phyloP scores from a whole-genome alignment of 2,113 vertebrate species.

The Takifugu bimaculatus region DNA sequence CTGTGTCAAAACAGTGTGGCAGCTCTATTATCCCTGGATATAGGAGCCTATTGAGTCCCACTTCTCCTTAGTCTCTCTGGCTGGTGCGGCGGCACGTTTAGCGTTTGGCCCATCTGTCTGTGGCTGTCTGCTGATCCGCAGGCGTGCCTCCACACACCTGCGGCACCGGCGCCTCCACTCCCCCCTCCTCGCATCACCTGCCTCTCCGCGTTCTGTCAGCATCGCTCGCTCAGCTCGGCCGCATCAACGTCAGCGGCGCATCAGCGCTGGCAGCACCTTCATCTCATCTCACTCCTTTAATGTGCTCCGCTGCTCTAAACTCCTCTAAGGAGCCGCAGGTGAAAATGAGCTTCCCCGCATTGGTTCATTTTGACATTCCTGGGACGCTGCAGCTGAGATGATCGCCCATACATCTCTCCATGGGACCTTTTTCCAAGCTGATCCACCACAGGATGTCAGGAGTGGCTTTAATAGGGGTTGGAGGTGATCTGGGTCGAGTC shows the following conservation, averaged over 20 bases:
- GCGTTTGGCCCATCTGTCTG: constrained; percentile 27
- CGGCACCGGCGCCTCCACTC: constrained; percentile 24
- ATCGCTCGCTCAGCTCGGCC: constrained; percentile 27
- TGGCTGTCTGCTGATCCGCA: constrained; percentile 32
- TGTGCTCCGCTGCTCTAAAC: constrained; percentile 38
- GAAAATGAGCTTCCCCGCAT: constrained; percentile 33
- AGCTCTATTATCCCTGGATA: constrained; percentile 71
- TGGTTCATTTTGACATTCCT: constrained; percentile 53
- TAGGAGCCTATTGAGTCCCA: constrained; percentile 33
- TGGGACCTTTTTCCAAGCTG: neutral
- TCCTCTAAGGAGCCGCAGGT: constrained; percentile 22
- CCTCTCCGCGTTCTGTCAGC: constrained; percentile 32
- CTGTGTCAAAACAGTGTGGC: constrained; percentile 71
- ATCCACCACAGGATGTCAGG: constrained; percentile 9
- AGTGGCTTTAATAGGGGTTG: neutral
- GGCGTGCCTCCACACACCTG: constrained; percentile 18
- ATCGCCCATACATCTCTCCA: constrained; percentile 24
- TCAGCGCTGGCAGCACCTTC: constrained; percentile 55
- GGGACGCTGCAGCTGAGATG: constrained; percentile 29
- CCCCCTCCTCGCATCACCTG: constrained; percentile 27
- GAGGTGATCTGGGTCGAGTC: neutral
- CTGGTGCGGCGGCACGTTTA: neutral
- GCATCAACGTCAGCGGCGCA: constrained; percentile 56
- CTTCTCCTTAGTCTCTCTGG: constrained; percentile 17
- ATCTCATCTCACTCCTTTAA: constrained; percentile 63